These are phyloP conservation scores for Nixonia krombeini DNA, from an alignment of 1,140 invertebrate species.

Conservation along the genomic window DNA sequence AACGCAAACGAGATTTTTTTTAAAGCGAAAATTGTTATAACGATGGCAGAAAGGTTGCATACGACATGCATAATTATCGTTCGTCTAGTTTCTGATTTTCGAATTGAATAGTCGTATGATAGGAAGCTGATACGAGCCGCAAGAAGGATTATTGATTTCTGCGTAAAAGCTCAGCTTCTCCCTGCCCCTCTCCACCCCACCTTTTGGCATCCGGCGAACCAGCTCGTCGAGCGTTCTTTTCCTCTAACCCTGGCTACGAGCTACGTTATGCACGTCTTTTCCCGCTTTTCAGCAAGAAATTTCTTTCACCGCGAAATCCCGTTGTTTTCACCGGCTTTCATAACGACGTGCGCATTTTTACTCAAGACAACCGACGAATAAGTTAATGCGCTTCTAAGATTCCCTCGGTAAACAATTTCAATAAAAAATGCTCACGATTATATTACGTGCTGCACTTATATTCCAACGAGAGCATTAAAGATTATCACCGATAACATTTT, in stretches of 20 bases:
- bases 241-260: constrained; percentile 39
- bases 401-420: neutral
- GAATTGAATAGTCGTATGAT: constrained; percentile 21
- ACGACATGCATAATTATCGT: too few species aligned
- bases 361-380: neutral
- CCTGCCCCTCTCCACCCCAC: constrained; percentile 42
- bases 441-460: neutral
- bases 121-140: constrained; percentile 33
- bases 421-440: neutral
- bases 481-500: too few species aligned
- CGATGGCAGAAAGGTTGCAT: too few species aligned
- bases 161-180: constrained; percentile 59
- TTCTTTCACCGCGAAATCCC: constrained; percentile 39
- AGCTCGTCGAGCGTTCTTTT: constrained; percentile 43
- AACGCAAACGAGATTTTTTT: too few species aligned
- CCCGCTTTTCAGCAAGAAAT: constrained; percentile 44
- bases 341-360: constrained; percentile 19
- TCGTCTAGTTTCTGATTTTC: constrained; percentile 21
- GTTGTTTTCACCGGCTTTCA: constrained; percentile 18
- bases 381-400: constrained; percentile 1
- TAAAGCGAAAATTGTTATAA: too few species aligned
- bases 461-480: neutral
- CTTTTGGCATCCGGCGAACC: constrained; percentile 36
- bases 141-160: constrained; percentile 66
- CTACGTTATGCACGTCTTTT: constrained; percentile 35